Evolutionary conservation across 2,797 vertebrate species (phyloP).

Genomic region (Cheirogaleus major): DNA sequence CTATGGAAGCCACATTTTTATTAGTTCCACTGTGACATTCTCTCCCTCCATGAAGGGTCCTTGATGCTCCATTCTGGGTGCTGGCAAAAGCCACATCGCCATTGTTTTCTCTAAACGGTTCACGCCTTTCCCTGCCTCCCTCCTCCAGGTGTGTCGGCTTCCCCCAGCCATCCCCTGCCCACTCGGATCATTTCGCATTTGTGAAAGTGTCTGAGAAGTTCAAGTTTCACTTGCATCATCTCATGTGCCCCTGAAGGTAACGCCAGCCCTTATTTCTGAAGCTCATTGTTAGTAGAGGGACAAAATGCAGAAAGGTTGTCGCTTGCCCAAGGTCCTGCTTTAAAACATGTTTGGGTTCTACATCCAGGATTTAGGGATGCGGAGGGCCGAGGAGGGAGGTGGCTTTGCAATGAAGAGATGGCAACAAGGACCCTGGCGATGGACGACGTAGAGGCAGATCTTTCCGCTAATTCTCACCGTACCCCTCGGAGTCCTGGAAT

Average conservation of each 20-base stretch:
- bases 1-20: not conserved
- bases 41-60: not conserved
- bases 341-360: not conserved
- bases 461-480: not conserved
- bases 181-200: not conserved
- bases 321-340: not conserved
- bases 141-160: not conserved
- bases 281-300: not conserved
- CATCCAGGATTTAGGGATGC: not conserved
- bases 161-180: not conserved
- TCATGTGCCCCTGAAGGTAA: not conserved
- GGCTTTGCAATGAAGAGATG: not conserved
- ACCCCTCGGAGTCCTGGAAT: not conserved
- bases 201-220: slow-evolving; percentile 1
- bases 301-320: not conserved
- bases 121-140: not conserved
- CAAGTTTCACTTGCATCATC: not conserved
- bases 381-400: not conserved
- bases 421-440: not conserved
- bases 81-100: not conserved
- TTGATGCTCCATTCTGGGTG: not conserved
- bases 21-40: not conserved
- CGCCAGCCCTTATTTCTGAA: not conserved
- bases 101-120: slow-evolving; percentile 28
- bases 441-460: not conserved